Evolutionary conservation across 2,113 vertebrate genomes (phyloP).

Genomic region (Meleagris gallopavo): DNA sequence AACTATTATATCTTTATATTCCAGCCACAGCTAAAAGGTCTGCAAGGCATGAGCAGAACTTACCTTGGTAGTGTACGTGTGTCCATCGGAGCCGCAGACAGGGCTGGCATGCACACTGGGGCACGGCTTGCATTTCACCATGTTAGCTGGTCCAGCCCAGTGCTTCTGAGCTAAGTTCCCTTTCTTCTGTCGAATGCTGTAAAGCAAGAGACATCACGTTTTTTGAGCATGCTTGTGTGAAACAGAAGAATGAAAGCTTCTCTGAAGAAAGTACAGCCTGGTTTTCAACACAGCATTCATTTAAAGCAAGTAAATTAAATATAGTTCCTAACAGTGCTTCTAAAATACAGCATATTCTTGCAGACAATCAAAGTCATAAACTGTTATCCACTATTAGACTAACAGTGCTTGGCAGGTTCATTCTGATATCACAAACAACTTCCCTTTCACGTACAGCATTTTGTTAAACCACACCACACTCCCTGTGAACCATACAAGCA

Average conservation of each 20-base stretch:
- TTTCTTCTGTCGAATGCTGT: constrained; percentile 80
- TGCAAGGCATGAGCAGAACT: neutral
- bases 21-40: accelerated
- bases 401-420: neutral
- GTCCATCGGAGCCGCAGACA: constrained; percentile 89
- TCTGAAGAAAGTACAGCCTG: neutral
- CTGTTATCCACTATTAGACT: neutral
- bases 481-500: neutral
- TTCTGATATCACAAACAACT: neutral
- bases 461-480: neutral
- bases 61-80: constrained; percentile 87
- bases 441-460: neutral
- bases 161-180: constrained; percentile 81
- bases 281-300: neutral
- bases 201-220: neutral
- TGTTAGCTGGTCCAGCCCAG: constrained; percentile 78
- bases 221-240: neutral
- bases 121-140: constrained; percentile 88
- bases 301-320: neutral
- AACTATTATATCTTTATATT: accelerated
- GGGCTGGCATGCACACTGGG: constrained; percentile 61
- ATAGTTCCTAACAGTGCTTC: neutral
- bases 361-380: neutral
- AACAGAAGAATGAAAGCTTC: neutral
- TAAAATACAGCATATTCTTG: neutral